A percentile compares a stretch with the other conserved stretches of the same genome.
Evolutionary conservation across 2,113 vertebrate species (phyloP).

Genomic region (Neodontobutis hainanensis): DNA sequence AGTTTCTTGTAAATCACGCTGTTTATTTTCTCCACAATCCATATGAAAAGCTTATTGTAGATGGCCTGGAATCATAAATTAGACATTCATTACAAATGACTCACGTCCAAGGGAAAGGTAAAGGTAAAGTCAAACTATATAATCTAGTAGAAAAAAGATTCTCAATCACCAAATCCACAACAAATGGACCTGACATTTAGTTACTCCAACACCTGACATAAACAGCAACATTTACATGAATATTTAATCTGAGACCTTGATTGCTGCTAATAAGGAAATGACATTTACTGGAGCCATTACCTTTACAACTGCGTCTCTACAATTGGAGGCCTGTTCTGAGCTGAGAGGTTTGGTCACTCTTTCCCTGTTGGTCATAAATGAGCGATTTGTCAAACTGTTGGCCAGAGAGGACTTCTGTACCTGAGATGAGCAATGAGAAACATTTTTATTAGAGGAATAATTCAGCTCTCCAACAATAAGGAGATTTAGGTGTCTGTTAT

Average conservation of each 20-base stretch:
- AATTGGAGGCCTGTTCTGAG: slow-evolving; percentile 82
- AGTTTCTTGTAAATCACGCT: slow-evolving; percentile 78
- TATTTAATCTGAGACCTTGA: neutral
- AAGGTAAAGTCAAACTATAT: no score
- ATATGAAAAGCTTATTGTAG: slow-evolving; percentile 89
- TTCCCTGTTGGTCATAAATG: slow-evolving; percentile 86
- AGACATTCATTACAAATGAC: neutral
- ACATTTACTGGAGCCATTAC: slow-evolving; percentile 64
- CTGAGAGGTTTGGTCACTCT: slow-evolving; percentile 85
- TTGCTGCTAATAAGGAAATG: slow-evolving; percentile 28
- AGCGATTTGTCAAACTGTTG: slow-evolving; percentile 84
- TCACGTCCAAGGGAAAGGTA: no score
- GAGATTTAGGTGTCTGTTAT: neutral
- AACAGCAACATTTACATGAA: neutral
- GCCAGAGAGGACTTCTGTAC: slow-evolving; percentile 79
- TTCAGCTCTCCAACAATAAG: no score
- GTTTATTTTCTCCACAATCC: slow-evolving; percentile 94
- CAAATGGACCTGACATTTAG: neutral
- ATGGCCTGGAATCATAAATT: slow-evolving; percentile 79
- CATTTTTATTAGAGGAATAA: neutral
- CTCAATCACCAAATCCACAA: neutral
- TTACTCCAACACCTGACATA: neutral
- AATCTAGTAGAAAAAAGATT: no score
- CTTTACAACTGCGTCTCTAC: slow-evolving; percentile 93
- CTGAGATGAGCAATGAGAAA: slow-evolving; percentile 59